Evolutionary conservation across 2,113 vertebrate species (phyloP).

Genomic region (Carlito syrichta): DNA sequence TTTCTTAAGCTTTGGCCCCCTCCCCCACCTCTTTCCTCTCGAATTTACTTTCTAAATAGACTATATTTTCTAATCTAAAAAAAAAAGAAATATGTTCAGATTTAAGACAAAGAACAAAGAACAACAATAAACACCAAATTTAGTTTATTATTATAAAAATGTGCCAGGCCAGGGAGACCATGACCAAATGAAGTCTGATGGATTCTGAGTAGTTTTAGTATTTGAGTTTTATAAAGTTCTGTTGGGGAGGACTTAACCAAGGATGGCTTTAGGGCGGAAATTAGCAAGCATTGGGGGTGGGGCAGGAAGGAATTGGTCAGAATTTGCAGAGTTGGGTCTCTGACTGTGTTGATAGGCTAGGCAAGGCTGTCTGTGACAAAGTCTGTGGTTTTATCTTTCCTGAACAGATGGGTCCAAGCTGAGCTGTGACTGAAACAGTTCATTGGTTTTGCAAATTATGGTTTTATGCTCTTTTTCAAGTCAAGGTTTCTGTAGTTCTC

Average conservation of each 20-base stretch:
- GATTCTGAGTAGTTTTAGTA: background rate
- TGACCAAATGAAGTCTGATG: background rate
- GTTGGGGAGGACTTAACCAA: background rate
- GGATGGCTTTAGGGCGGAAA: background rate
- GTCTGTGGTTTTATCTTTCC: constrained; percentile 25
- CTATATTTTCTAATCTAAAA: too few species aligned
- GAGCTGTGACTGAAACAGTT: background rate
- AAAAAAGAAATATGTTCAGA: background rate
- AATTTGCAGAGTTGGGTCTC: background rate
- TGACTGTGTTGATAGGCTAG: background rate
- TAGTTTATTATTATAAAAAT: background rate
- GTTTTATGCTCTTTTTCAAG: constrained; percentile 8
- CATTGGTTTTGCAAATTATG: constrained; percentile 11
- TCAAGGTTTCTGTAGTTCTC: constrained; percentile 1
- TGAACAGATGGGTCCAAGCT: background rate
- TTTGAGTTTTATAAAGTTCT: background rate
- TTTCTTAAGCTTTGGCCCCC: too few species aligned
- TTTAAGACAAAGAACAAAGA: background rate
- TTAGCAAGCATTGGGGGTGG: background rate
- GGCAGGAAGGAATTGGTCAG: background rate
- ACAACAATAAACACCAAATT: background rate
- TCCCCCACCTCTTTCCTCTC: too few species aligned
- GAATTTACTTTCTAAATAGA: too few species aligned
- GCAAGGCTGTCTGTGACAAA: background rate
- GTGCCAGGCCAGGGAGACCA: background rate